phyloP scores from a whole-genome alignment of 2,797 vertebrate species.

The Buceros bicornis region DNA sequence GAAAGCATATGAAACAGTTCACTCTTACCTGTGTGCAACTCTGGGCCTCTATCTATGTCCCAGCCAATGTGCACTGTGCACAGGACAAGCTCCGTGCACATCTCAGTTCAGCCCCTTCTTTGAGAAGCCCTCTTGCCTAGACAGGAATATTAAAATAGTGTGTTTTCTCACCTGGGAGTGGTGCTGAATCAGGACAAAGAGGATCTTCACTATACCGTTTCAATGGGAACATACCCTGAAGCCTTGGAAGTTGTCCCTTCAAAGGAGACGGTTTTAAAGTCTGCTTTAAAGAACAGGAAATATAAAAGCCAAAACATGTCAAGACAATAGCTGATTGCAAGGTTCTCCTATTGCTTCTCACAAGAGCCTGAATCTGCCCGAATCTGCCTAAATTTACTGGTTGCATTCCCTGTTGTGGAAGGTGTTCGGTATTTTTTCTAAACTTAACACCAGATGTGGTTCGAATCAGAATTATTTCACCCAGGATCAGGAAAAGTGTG shows the following conservation, averaged over 20 bases:
- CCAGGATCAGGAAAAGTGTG: rapidly evolving
- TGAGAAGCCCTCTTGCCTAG: neutral
- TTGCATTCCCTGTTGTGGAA: neutral
- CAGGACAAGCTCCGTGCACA: neutral
- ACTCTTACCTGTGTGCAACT: neutral
- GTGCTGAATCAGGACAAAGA: neutral
- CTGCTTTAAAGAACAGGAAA: neutral
- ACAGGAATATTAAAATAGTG: neutral
- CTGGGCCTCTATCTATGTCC: neutral
- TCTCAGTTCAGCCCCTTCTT: neutral
- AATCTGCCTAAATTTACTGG: neutral
- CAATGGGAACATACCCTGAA: neutral
- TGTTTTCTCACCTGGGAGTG: neutral
- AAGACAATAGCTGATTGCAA: neutral
- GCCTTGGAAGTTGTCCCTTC: neutral
- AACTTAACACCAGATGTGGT: neutral
- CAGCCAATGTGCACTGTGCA: rapidly evolving
- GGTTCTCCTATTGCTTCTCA: neutral
- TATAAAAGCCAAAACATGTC: neutral
- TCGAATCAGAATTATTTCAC: neutral
- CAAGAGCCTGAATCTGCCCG: neutral
- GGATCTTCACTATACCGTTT: neutral
- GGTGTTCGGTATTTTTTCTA: neutral
- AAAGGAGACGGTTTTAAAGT: neutral
- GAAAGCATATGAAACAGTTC: neutral